Evolutionary conservation across 2,797 vertebrate genomes (phyloP), one percentile per base, ranked within the genome.

Genomic region (Xiphorhynchus erythropygius): DNA sequence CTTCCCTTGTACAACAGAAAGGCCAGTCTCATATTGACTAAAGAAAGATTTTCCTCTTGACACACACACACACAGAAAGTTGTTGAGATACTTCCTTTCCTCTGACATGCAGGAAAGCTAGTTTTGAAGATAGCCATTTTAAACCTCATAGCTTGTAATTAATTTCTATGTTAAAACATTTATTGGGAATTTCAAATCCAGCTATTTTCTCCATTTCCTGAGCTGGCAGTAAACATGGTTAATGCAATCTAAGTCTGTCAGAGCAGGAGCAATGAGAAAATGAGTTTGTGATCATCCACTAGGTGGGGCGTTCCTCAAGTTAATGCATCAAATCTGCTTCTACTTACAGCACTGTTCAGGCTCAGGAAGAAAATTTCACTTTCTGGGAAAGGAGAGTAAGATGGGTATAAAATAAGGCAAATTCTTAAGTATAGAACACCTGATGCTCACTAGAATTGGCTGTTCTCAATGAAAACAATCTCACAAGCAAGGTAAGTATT

Each of bases 271-370:
- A 74, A 75, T 8, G n/a, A 75, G 28, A 67, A 79, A 73, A 71
- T 5, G 32, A 71, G 47, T 69, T 50, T 88, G 30, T 13, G 9
- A 56, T 35, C 37, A 73, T 65, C 96, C 96, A 96, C 94, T 94
- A 96, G 96, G 49, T 93, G 97, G 96, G 42, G 96, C 2, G 0
- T 92, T 96, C 44, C 16, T 50, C 95, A 95, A 93, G 39, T 57
- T 65, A 87, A 91, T 87, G 63, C 22, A 69, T 22, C 39, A 77
- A 77, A 84, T 30, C 21, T 49, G 17, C 46, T 78, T 52, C 41
- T 41, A 25, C 9, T 57, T 19, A 37, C 9, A 13, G 16, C 19
- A 7, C 7, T 22, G 32, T 32, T 32, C 9, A n/a, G 44, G 37
- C 4, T 74, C n/a, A 42, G 42, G 35, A 53, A 62, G 30, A 86